A percentile compares a stretch with the other conserved stretches of the same genome.
phyloP scores from a whole-genome alignment of 2,113 vertebrate genomes.

The Lota lota region DNA sequence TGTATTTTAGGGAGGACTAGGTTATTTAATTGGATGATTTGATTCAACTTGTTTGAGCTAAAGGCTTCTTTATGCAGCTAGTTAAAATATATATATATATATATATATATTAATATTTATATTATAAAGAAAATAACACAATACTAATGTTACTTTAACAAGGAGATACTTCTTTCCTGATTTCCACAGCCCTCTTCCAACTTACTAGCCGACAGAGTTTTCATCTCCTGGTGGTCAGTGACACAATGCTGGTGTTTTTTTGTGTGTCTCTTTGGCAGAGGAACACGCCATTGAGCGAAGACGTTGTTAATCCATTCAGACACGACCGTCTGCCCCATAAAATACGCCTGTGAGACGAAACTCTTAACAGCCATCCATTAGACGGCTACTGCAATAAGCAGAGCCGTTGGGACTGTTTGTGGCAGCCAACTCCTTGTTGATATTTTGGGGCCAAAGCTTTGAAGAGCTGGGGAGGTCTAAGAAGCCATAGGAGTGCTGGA shows the following conservation, averaged over 20 bases:
- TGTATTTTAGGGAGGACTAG: too few relatives aligned
- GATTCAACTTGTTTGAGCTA: too few relatives aligned
- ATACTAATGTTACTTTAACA: not conserved
- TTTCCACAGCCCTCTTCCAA: constrained; percentile 1
- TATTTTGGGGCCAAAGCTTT: too few relatives aligned
- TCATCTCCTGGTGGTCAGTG: constrained; percentile 14
- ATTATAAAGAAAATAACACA: not conserved
- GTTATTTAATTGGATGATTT: not conserved
- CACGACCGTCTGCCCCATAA: not conserved
- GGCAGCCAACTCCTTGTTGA: not conserved
- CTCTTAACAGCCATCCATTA: constrained; percentile 12
- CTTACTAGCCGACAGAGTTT: constrained; percentile 4
- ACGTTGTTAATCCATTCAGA: too few relatives aligned
- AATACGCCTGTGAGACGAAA: constrained; percentile 23
- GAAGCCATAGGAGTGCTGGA: too few relatives aligned
- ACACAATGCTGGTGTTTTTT: constrained; percentile 50
- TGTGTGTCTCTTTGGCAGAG: constrained; percentile 54
- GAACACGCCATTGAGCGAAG: constrained; percentile 37
- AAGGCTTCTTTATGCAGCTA: too few relatives aligned
- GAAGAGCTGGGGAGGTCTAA: too few relatives aligned
- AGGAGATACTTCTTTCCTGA: not conserved
- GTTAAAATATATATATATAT: not conserved
- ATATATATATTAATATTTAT: not conserved
- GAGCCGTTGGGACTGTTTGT: not conserved
- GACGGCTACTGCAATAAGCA: constrained; percentile 13